A percentile compares a stretch with the other conserved stretches of the same genome.
phyloP scores from a whole-genome alignment of 2,113 vertebrate species.

The Halichoeres trimaculatus region DNA sequence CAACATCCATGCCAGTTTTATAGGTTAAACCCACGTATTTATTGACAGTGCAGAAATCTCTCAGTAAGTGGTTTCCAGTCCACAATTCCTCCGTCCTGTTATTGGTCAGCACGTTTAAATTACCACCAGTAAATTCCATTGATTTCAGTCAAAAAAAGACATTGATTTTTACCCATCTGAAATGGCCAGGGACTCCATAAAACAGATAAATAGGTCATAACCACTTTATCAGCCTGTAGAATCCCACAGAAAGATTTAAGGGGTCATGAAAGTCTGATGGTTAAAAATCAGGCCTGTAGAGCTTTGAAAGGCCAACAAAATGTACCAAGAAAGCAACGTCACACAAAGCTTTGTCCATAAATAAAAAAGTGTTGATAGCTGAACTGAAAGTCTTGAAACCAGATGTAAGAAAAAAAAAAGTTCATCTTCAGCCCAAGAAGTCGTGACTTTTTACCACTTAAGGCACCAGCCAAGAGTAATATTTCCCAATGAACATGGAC shows the following conservation, averaged over 20 bases:
- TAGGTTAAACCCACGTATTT: constrained; percentile 19
- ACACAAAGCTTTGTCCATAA: constrained; percentile 18
- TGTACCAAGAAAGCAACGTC: constrained; percentile 32
- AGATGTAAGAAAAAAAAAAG: constrained; percentile 1
- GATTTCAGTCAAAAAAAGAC: constrained; percentile 76
- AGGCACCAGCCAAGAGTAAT: neutral
- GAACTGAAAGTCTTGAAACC: constrained; percentile 13
- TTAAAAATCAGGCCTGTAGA: constrained; percentile 60
- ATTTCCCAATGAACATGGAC: constrained; percentile 8
- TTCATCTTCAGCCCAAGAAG: neutral
- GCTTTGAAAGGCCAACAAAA: constrained; percentile 43
- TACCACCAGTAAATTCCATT: constrained; percentile 76
- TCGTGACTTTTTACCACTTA: constrained; percentile 6
- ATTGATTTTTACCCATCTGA: constrained; percentile 80
- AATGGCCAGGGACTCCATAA: constrained; percentile 82
- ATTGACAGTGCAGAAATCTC: constrained; percentile 33
- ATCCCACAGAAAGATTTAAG: constrained; percentile 80
- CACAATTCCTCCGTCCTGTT: constrained; percentile 44
- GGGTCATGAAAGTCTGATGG: constrained; percentile 75
- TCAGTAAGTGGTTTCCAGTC: constrained; percentile 34
- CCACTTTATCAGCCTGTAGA: constrained; percentile 83
- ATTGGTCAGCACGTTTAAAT: constrained; percentile 56
- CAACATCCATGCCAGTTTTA: neutral
- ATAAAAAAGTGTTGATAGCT: neutral
- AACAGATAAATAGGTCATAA: constrained; percentile 85